phyloP scores from a whole-genome alignment of 2,113 vertebrate genomes.

The Taxidea taxus region DNA sequence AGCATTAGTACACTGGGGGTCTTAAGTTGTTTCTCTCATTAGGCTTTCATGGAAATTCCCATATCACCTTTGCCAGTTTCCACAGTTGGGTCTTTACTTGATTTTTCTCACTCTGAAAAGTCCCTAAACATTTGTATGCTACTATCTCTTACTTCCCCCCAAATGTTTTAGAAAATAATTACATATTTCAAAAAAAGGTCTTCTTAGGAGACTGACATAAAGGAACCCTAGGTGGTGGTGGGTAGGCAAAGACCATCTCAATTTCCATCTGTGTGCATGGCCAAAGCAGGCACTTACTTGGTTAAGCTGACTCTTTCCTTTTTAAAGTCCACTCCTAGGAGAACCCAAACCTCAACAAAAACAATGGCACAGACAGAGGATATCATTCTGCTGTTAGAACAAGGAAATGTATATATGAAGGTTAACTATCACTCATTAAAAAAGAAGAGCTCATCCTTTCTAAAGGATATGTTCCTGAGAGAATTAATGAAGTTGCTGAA shows the following conservation, averaged over 20 bases:
- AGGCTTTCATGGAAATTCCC: slow-evolving; percentile 93
- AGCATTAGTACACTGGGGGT: slow-evolving; percentile 89
- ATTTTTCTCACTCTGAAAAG: background rate
- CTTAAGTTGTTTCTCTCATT: slow-evolving; percentile 90
- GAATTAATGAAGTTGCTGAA: background rate
- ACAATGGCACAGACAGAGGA: background rate
- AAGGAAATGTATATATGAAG: background rate
- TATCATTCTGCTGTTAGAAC: background rate
- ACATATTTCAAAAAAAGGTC: background rate
- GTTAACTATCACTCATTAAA: background rate
- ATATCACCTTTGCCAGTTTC: slow-evolving; percentile 57
- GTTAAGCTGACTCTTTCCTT: background rate
- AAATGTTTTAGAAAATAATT: background rate
- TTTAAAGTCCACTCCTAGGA: background rate
- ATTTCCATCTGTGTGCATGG: background rate
- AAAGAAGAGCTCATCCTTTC: background rate
- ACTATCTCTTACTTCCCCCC: background rate
- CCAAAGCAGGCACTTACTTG: background rate
- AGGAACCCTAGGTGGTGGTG: background rate
- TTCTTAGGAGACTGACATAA: background rate
- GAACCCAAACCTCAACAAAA: background rate
- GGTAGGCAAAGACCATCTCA: background rate
- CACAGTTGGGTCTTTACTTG: background rate
- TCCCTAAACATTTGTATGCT: background rate
- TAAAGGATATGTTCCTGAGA: background rate